Conservation (phyloP, 2,797 vertebrate species). For the Prionace glauca region DNA sequence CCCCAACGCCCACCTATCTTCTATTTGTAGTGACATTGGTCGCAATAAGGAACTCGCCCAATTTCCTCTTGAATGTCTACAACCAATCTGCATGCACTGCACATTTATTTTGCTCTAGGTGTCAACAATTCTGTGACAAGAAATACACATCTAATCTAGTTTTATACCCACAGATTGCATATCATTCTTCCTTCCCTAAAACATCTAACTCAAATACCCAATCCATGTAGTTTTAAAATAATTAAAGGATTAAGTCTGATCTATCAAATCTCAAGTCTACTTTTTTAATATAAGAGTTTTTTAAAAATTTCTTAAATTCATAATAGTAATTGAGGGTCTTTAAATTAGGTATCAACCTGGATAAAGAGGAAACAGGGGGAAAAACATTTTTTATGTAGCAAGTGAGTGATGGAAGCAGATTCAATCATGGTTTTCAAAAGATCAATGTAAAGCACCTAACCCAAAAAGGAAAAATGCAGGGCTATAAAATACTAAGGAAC, state of each 20-base stretch:
- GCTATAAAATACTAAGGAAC: neutral
- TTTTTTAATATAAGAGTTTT: neutral
- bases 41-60: neutral
- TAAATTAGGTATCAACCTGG: neutral
- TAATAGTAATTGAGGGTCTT: neutral
- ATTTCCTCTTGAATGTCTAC: neutral
- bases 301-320: neutral
- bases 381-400: too few relatives aligned
- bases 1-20: neutral
- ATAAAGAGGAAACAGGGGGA: neutral
- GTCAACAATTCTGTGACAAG: neutral
- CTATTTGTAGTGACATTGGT: neutral
- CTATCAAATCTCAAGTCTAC: neutral
- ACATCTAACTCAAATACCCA: neutral
- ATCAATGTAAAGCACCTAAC: too few relatives aligned
- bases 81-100: neutral
- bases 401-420: too few relatives aligned
- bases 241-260: neutral
- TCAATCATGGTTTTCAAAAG: too few relatives aligned
- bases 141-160: neutral
- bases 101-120: neutral
- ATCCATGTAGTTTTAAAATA: neutral
- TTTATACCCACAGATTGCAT: neutral
- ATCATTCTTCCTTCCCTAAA: neutral
- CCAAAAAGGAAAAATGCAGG: too few relatives aligned